Evolutionary conservation across 1,140 invertebrate species (phyloP), one percentile per base, ranked within the genome.

Genomic region (Coptotermes formosanus): DNA sequence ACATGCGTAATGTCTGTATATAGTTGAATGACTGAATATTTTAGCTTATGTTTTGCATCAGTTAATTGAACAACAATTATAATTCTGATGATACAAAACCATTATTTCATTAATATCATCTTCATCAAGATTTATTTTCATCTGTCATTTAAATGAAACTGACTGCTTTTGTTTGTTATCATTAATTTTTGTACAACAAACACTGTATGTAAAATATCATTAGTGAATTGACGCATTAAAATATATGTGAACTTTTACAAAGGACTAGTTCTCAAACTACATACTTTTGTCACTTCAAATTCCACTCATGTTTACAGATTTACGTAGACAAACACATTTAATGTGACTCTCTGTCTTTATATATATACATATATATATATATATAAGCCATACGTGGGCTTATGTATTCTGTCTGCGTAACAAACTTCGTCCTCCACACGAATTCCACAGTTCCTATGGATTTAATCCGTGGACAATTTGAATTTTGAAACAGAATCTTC

Each of bases 151-250:
- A 25, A 30, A 75, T 75, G 64, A 16, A 30, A 55, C 19, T 19
- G 25, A 11, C n/a, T 30, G 64, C 25, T 30, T n/a, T 75, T 75
- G 64, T 75, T 75, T 55, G 21, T n/a, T 12, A 25, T n/a, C n/a
- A 30, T 75, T 75, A 75, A 75, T 75, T 75, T 75, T 75, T 75
- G 64, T 75, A 75, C 64, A 75, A 75, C 25, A 55, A 75, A 75
- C 9, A 75, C 30, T 25, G n/a, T 11, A 75, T 75, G 64, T 7
- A 75, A 25, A 75, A 75, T 75, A 75, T 30, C 9, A 30, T 55
- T 19, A n/a, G 25, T 75, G 25, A 30, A 75, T 75, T 8, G n/a
- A 75, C 4, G 14, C n/a, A n/a, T 38, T 75, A 75, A 25, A 75
- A 25, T 75, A 75, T 0, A 75, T 75, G 25, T 19, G 19, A 75